These are phyloP conservation scores for Gobio gobio DNA, from an alignment of 2,113 vertebrate genomes.

Conservation along the genomic window DNA sequence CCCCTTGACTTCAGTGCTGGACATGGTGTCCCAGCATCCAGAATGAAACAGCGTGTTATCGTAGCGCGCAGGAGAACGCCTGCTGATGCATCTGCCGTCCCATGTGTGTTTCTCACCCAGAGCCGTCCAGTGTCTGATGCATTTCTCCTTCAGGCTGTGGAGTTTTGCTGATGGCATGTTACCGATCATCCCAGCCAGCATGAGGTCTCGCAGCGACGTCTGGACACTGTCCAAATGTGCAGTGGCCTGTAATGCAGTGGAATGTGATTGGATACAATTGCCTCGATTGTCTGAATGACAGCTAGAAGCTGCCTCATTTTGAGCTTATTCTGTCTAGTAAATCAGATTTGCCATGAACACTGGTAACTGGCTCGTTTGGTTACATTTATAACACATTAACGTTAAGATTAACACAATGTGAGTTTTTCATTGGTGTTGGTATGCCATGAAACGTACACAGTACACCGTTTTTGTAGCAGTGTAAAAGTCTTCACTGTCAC, in stretches of 20 bases:
- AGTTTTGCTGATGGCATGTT: constrained; percentile 26
- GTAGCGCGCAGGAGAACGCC: neutral
- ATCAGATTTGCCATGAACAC: constrained; percentile 10
- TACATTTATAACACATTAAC: neutral
- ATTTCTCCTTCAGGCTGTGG: constrained; percentile 29
- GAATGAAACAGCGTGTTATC: neutral
- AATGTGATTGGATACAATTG: constrained; percentile 36
- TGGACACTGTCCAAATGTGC: constrained; percentile 40
- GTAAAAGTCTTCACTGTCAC: neutral
- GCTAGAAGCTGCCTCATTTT: constrained; percentile 18
- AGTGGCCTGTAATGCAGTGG: constrained; percentile 38
- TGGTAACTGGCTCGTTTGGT: neutral
- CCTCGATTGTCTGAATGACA: constrained; percentile 35
- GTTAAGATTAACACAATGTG: neutral
- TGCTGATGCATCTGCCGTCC: constrained; percentile 18
- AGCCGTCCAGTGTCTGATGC: constrained; percentile 7
- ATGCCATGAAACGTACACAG: no score
- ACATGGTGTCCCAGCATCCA: constrained; percentile 7
- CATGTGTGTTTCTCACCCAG: constrained; percentile 16
- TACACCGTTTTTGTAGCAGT: neutral
- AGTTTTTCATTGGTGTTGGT: no score
- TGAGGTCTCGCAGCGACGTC: neutral
- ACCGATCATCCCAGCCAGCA: constrained; percentile 22
- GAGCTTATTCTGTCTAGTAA: neutral
- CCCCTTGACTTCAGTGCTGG: neutral